These are phyloP conservation scores for Aspiorhynchus laticeps DNA, from an alignment of 2,113 vertebrate genomes.

Conservation along the genomic window DNA sequence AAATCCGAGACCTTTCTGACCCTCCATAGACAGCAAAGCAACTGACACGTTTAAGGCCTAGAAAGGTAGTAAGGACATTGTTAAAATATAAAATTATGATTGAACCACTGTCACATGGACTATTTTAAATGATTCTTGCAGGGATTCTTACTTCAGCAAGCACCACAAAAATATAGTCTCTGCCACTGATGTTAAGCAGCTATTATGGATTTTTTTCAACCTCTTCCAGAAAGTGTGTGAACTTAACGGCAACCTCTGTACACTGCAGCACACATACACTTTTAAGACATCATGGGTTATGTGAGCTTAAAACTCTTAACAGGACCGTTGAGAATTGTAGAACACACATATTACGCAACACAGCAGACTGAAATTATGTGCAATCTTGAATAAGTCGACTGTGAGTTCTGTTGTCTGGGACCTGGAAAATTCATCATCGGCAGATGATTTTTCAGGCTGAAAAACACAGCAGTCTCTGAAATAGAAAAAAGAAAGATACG, in stretches of 20 bases:
- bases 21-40: too few relatives aligned
- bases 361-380: slow-evolving; percentile 27
- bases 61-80: too few relatives aligned
- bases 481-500: neutral
- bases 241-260: slow-evolving; percentile 15
- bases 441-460: slow-evolving; percentile 26
- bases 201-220: neutral
- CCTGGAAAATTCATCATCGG: slow-evolving; percentile 69
- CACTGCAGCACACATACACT: slow-evolving; percentile 25
- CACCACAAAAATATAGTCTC: neutral
- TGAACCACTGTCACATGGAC: too few relatives aligned
- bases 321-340: neutral
- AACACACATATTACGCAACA: slow-evolving; percentile 29
- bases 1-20: too few relatives aligned
- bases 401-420: slow-evolving; percentile 54
- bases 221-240: neutral
- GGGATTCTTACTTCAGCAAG: neutral
- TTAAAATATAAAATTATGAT: too few relatives aligned
- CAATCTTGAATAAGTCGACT: slow-evolving; percentile 48
- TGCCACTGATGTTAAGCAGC: neutral
- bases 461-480: slow-evolving; percentile 21
- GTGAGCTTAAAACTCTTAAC: slow-evolving; percentile 12
- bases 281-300: neutral
- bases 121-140: neutral
- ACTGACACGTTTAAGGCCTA: too few relatives aligned